Conservation (phyloP, 2,888 invertebrate species). For the Meiosimyza platycephala region DNA sequence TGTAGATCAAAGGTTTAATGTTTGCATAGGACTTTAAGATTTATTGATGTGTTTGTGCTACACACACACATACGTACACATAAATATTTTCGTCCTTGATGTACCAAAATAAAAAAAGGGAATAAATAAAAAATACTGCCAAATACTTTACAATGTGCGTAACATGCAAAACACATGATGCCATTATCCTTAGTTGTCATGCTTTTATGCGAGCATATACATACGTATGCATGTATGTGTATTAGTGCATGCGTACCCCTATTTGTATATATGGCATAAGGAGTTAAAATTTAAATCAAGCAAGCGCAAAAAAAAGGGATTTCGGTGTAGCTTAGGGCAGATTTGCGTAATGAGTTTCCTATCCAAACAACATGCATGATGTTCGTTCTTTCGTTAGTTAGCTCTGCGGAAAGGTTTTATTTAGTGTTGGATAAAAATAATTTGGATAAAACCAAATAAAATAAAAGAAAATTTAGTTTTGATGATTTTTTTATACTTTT, state of each 20-base stretch:
- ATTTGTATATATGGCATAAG: conserved; percentile 11
- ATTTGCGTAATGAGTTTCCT: conserved; percentile 60
- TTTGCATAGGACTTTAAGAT: conserved; percentile 50
- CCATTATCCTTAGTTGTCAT: conserved; percentile 14
- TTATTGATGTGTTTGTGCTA: conserved; percentile 44
- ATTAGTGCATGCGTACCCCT: not conserved
- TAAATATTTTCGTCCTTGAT: conserved; percentile 9
- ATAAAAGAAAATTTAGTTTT: conserved; percentile 1
- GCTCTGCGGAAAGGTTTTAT: not conserved
- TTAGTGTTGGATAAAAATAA: not conserved
- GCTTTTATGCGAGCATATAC: not conserved
- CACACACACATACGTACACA: not conserved
- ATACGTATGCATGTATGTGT: not conserved
- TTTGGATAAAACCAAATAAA: conserved; percentile 6
- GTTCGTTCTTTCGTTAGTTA: not conserved
- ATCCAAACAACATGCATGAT: conserved; percentile 49
- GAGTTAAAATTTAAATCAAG: conserved; percentile 31
- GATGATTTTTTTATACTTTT: not conserved
- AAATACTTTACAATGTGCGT: conserved; percentile 17
- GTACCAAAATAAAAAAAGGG: not conserved
- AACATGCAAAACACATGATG: conserved; percentile 10
- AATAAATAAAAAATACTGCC: not conserved
- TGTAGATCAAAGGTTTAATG: conserved; percentile 37
- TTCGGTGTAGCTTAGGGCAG: conserved; percentile 54
- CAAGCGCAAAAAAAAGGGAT: conserved; percentile 44